Evolutionary conservation across 1,140 invertebrate species (phyloP), one percentile per base, ranked within the genome.

Genomic region (Trachymyrmex cornetzi): DNA sequence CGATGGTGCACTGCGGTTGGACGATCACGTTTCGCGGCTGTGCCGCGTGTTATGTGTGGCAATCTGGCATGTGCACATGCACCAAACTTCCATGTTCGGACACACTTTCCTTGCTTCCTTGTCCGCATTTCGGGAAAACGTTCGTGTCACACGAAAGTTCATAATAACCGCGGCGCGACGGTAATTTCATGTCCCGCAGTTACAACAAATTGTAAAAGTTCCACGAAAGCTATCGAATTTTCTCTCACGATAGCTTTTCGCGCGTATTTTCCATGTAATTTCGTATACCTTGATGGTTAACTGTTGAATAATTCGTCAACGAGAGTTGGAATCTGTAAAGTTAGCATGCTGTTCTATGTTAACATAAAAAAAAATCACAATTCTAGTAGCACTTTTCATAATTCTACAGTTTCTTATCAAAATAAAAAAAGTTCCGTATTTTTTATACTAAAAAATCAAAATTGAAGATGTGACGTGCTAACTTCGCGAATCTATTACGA

Each of bases 71-170:
- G 77, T 74, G 75, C 63, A 59, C 77, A 64, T 64, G 64, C 44
- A 48, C 30, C 34, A 48, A 90, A 75, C 86, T 90, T 79, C 67
- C 71, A 59, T 27, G 24, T 79, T n/a, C 53, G 55, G 44, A 38
- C 66, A 30, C 82, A 48, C 69, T 48, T 74, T 74, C 34, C 55
- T 22, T 38, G 71, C 77, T 80, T 79, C 48, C 66, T 55, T 61
- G 44, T 38, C 63, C 22, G 44, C 74, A 57, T 81, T 88, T 81
- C 63, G 80, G 59, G 61, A 67, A n/a, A 88, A 53, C 81, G 80
- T 77, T 87, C 69, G 69, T 80, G 86, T 64, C 88, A 90, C 89
- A 74, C 89, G 85, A 89, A 90, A 90, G 79, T 89, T 89, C 89
- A 90, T 90, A 90, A 90, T 90, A 89, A 90, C 66, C 64, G 75